Evolutionary conservation across 2,797 vertebrate species (phyloP), one percentile per base, ranked within the genome.

Genomic region (Gallinago stenura): DNA sequence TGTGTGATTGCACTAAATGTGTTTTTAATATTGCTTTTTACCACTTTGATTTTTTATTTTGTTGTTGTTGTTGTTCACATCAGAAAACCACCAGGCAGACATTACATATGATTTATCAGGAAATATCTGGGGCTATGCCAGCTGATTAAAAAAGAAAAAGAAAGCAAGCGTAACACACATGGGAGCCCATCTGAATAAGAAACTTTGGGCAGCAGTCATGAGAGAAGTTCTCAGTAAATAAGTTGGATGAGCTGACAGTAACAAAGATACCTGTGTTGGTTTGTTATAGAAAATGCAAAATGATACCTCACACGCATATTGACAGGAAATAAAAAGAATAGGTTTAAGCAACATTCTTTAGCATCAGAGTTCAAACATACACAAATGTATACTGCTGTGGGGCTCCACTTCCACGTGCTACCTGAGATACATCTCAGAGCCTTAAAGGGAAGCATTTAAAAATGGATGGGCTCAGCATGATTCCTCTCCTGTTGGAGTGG

Each of bases 21-120:
- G 69, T 75, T 95, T 96, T 97, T 95, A 87, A 91, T 91, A 84
- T 78, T 87, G 80, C 71, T 91, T 96, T 97, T 94, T 81, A 95
- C 69, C 53, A 78, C 76, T 96, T 92, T 79, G 87, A 48, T 65
- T 78, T 96, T 72, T 79, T 95, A 78, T 96, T 89, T 90, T 89
- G 30, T 61, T 84, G 48, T 60, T 90, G 64, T 56, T 95, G 61
- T 87, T 96, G 68, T 66, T 82, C 69, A 79, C 93, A 95, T 89
- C 85, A 97, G 90, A 89, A 84, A 89, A 79, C 92, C 92, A 64
- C 76, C 91, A 80, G 58, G 46, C 62, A 95, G 88, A 30, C 91
- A 95, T 95, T 95, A 95, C 64, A 72, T 90, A 81, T 85, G 83
- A 94, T 95, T 96, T 97, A 93, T 92, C 93, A 35, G 90, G 50